phyloP scores from a whole-genome alignment of 2,888 invertebrate species.

The Antheraea yamamai region DNA sequence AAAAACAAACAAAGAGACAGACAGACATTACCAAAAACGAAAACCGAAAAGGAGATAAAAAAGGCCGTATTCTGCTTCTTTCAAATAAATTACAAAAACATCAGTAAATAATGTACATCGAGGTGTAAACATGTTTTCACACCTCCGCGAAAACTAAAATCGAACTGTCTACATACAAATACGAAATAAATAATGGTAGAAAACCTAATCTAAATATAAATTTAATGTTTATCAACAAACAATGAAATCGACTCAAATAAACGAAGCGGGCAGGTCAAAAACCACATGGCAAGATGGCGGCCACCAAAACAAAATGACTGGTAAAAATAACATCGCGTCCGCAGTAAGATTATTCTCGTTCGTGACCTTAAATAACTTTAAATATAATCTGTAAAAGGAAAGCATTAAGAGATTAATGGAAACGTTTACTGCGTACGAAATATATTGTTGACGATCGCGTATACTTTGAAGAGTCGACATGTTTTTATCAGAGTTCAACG shows the following conservation, averaged over 20 bases:
- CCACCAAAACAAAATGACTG: slow-evolving; percentile 48
- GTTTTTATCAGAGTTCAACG: background rate
- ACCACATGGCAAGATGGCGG: slow-evolving; percentile 45
- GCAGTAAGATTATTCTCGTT: slow-evolving; percentile 39
- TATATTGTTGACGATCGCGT: background rate
- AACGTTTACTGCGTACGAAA: background rate
- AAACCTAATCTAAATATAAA: background rate
- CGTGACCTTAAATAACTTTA: slow-evolving; percentile 36
- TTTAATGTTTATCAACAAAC: slow-evolving; percentile 12
- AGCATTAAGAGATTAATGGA: slow-evolving; percentile 7
- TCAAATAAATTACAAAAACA: too few species aligned
- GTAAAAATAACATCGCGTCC: slow-evolving; percentile 43
- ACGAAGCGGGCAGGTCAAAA: slow-evolving; percentile 28
- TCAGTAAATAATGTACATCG: too few species aligned
- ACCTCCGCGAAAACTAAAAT: too few species aligned
- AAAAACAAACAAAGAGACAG: too few species aligned
- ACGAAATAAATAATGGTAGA: background rate
- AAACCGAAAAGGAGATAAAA: too few species aligned
- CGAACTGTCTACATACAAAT: background rate
- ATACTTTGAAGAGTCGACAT: background rate
- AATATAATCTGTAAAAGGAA: slow-evolving; percentile 18
- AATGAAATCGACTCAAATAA: slow-evolving; percentile 3
- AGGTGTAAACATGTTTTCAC: too few species aligned
- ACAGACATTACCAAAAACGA: too few species aligned
- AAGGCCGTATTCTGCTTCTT: too few species aligned